Conservation (phyloP, 2,888 invertebrate genomes). For the Antitype chi region DNA sequence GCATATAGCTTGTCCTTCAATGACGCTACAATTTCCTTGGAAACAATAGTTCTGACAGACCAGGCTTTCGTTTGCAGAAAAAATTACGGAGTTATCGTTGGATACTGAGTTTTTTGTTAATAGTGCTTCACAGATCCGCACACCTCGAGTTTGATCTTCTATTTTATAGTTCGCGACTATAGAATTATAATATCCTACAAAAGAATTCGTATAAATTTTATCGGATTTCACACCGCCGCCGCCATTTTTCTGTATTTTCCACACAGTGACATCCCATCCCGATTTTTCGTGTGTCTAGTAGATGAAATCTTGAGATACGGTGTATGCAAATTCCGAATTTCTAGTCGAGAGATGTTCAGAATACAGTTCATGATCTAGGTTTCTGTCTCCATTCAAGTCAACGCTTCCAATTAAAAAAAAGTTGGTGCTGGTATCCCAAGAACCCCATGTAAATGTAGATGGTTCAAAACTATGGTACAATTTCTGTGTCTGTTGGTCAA, state of each 20-base stretch:
- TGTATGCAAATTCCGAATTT: not conserved
- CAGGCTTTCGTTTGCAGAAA: not conserved
- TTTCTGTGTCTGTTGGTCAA: constrained; percentile 6
- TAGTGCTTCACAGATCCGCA: not conserved
- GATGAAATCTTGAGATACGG: not conserved
- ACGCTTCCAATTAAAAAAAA: not conserved
- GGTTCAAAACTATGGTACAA: not conserved
- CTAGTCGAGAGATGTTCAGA: accelerated
- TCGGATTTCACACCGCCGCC: too few species aligned
- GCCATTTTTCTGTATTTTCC: not conserved
- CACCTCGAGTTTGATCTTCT: not conserved
- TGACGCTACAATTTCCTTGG: not conserved
- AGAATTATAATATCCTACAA: not conserved
- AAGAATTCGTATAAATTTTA: not conserved
- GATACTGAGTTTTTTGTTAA: not conserved
- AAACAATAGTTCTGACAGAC: constrained; percentile 5
- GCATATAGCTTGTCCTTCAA: not conserved
- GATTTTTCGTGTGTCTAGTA: not conserved
- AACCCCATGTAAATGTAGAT: too few species aligned
- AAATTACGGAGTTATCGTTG: not conserved
- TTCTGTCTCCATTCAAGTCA: not conserved
- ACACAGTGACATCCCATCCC: too few species aligned
- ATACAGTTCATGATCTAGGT: too few species aligned
- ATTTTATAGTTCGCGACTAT: not conserved
- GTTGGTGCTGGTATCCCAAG: too few species aligned